phyloP scores from a whole-genome alignment of 2,888 invertebrate genomes.

The Eulithis testata region DNA sequence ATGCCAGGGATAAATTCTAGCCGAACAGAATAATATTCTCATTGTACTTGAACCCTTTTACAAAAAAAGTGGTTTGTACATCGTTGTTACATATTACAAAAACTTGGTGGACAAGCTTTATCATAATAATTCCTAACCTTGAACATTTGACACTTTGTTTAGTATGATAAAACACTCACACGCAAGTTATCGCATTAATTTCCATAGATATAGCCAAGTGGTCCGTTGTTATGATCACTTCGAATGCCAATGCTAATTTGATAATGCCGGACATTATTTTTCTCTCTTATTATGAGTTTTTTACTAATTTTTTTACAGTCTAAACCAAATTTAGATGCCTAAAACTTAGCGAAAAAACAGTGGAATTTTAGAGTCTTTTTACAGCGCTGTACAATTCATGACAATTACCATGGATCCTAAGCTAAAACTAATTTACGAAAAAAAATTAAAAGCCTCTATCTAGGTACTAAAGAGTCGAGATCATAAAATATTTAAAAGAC shows the following conservation, averaged over 20 bases:
- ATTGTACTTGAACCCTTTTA: background rate
- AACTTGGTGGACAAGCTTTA: slow-evolving; percentile 1
- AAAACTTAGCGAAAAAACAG: too few relatives aligned
- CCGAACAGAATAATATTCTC: too few relatives aligned
- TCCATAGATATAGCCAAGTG: slow-evolving; percentile 12
- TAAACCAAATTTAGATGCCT: background rate
- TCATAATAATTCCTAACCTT: slow-evolving; percentile 16
- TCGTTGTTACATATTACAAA: too few relatives aligned
- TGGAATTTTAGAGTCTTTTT: too few relatives aligned
- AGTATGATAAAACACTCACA: slow-evolving; percentile 17
- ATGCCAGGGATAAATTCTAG: too few relatives aligned
- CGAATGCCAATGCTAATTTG: slow-evolving; percentile 20
- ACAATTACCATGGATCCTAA: too few relatives aligned
- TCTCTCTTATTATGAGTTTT: background rate
- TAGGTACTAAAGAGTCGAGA: too few relatives aligned
- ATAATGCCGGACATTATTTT: slow-evolving; percentile 2
- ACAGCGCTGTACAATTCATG: too few relatives aligned
- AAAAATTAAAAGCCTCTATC: too few relatives aligned
- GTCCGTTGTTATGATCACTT: slow-evolving; percentile 11
- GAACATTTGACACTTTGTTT: slow-evolving; percentile 8
- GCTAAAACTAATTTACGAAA: too few relatives aligned
- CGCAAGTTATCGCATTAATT: slow-evolving; percentile 12
- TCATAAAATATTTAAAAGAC: too few relatives aligned
- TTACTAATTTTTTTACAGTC: background rate
- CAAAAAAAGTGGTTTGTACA: too few relatives aligned